These are phyloP conservation scores for Pampusana beccarii DNA, from an alignment of 2,113 vertebrate species.

Conservation along the genomic window DNA sequence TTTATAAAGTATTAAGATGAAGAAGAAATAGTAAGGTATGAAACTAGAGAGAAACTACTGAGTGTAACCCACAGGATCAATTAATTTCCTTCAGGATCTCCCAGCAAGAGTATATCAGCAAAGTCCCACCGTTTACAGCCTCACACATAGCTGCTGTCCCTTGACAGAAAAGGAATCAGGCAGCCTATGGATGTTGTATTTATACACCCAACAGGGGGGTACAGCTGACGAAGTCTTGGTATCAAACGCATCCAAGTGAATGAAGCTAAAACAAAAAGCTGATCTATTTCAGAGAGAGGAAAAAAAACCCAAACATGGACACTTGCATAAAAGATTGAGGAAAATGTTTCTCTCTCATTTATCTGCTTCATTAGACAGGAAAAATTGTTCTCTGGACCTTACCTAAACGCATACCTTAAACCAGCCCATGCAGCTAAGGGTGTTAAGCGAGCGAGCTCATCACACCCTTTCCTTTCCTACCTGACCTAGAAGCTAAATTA, in stretches of 20 bases:
- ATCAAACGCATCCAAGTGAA: background rate
- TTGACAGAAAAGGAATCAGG: background rate
- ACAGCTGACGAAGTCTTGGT: background rate
- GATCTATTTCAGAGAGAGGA: background rate
- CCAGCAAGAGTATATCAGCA: background rate
- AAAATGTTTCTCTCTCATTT: background rate
- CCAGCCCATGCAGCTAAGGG: background rate
- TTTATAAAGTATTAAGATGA: background rate
- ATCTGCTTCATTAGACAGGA: background rate
- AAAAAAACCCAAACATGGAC: background rate
- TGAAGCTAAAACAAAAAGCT: background rate
- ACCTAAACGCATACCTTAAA: background rate
- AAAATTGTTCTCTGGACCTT: background rate
- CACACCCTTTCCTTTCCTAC: background rate
- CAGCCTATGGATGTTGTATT: background rate
- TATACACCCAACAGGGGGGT: background rate
- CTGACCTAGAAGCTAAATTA: background rate
- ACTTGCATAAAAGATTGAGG: background rate
- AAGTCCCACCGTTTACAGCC: background rate
- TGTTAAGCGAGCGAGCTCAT: background rate
- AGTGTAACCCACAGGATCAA: background rate
- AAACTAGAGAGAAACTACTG: background rate
- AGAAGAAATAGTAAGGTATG: background rate
- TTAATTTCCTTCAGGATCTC: background rate
- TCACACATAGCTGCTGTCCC: background rate